These are phyloP conservation scores for Bradypus variegatus DNA, from an alignment of 2,797 vertebrate species.

Conservation along the genomic window DNA sequence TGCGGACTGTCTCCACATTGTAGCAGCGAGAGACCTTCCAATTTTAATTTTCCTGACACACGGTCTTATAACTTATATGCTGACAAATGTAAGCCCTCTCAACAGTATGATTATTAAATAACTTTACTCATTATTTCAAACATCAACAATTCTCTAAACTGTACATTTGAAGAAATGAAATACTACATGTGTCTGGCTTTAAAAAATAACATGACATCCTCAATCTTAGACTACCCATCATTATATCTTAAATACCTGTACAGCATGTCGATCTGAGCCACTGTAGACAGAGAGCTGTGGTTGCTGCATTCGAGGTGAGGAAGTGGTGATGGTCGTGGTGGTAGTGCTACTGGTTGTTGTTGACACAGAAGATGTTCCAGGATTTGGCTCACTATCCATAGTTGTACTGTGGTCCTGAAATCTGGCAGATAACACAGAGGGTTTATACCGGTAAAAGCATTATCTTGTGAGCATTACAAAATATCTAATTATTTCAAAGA, in stretches of 20 bases:
- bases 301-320: slow-evolving; percentile 75
- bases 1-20: background rate
- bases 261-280: slow-evolving; percentile 84
- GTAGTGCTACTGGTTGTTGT: slow-evolving; percentile 67
- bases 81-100: slow-evolving; percentile 12
- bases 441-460: slow-evolving; percentile 12
- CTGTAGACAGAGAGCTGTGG: slow-evolving; percentile 84
- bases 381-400: slow-evolving; percentile 80
- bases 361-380: slow-evolving; percentile 72
- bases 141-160: slow-evolving; percentile 18
- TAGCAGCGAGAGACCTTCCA: background rate
- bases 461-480: background rate
- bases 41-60: slow-evolving; percentile 18
- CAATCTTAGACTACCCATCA: background rate
- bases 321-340: slow-evolving; percentile 72
- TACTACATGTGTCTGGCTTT: background rate
- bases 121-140: slow-evolving; percentile 4
- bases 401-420: slow-evolving; percentile 65
- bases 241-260: slow-evolving; percentile 78
- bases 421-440: slow-evolving; percentile 51
- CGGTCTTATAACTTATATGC: background rate
- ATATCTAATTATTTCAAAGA: background rate
- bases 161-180: background rate
- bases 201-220: background rate
- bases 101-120: slow-evolving; percentile 33